These are phyloP conservation scores for Mobula birostris DNA, from an alignment of 2,113 vertebrate genomes.

Conservation along the genomic window DNA sequence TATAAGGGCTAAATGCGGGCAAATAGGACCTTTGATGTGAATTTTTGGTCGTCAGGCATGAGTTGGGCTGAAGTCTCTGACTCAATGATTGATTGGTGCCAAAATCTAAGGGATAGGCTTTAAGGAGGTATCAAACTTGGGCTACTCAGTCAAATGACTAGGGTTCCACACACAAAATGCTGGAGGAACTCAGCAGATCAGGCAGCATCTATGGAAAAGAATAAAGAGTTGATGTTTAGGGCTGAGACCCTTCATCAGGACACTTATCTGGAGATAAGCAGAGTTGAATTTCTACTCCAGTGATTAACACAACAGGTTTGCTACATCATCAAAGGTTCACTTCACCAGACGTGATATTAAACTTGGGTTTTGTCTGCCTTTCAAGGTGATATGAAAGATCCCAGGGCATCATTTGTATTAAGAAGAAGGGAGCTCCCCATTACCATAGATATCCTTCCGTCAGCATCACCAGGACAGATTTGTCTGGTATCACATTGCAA, in stretches of 20 bases:
- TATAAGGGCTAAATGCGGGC: no score
- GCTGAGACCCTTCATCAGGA: no score
- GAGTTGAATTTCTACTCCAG: background rate
- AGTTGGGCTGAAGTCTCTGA: no score
- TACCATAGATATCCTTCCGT: background rate
- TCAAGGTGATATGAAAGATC: background rate
- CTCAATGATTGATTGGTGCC: no score
- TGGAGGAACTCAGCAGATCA: no score
- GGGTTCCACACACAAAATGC: no score
- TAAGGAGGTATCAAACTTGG: background rate
- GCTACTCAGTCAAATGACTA: background rate
- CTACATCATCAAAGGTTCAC: background rate
- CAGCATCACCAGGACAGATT: background rate
- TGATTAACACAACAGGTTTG: background rate
- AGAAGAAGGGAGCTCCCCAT: background rate
- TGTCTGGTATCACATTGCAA: background rate
- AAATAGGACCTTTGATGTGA: no score
- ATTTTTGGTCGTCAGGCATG: no score
- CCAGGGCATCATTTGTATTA: no score
- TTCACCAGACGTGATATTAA: background rate
- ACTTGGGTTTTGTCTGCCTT: background rate
- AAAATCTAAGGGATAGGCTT: background rate
- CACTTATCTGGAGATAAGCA: no score
- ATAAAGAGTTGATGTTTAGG: no score
- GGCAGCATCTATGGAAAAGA: no score